Base-by-base conservation (phyloP, 1,140 invertebrate genomes). In the Bicyclus anynana region DNA sequence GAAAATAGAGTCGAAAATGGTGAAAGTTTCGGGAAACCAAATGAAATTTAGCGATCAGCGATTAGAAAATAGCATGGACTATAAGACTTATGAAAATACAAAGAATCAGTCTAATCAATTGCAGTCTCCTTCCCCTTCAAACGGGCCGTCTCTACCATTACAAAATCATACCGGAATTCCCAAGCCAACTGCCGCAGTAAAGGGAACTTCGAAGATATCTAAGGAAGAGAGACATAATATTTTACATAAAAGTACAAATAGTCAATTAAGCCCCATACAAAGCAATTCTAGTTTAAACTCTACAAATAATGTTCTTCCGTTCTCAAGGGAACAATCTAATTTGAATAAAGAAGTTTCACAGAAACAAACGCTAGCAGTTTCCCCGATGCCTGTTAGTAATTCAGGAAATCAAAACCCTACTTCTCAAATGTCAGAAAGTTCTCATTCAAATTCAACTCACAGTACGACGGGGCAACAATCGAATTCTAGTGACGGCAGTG, bases 161-260 rank as follows among this genome's bases (percentile, higher is more conserved):
- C 82, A 76, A 64, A 82, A 80, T 65, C 80, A 82, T 5, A 96
- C 94, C 6, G 94, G 94, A 12, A 95, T 97, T 71, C 96, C 96
- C 1, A 97, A 97, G 87, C 96, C 96, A 3, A 97, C 95, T 13
- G 95, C 95, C 10, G 94, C 96, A 54, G 95, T 97, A 2, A 97
- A 97, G 90, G 96, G 96, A 64, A 96, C 94, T 2, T 92, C 92
- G 33, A 95, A 95, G 87, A 90, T 92, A 52, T 90, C 89, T 14
- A 89, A 89, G 77, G 87, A 90, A 50, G 89, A 90, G 58, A 87
- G 76, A 66, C 78, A 82, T 71, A 61, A 72, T 61, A 74, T 83
- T 51, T 65, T 44, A 20, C 17, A 80, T 65, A 88, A 88, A 72
- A 83, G 80, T 81, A 79, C 79, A 72, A 88, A 80, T 81, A 84